Evolutionary conservation across 2,797 vertebrate genomes (phyloP), one percentile per base, ranked within the genome.

Genomic region (Lutjanus campechanus): DNA sequence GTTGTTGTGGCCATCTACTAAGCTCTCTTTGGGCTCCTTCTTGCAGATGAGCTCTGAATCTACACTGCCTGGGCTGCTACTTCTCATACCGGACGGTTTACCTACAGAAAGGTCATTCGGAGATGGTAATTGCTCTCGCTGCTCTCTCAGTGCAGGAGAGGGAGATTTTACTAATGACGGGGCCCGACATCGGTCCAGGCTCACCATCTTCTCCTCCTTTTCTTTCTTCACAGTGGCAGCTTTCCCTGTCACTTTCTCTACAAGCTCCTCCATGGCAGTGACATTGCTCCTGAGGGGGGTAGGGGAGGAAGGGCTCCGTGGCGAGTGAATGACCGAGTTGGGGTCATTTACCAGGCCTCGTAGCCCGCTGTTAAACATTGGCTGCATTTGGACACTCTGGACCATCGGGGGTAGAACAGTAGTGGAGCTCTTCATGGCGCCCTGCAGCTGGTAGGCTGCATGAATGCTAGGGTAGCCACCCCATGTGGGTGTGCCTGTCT

Each of bases 381-480:
- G 97, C 89, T 99, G 98, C 93, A 98, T 96, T 72, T 98, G 98
- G 81, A 98, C 94, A 0, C 97, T 98, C 95, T 99, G 98, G 73
- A 97, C 94, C 0, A 96, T 77, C 0, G 97, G 88, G 58, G 91
- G 91, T 19, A 95, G 84, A 65, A 89, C 15, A 58, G 89, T 83
- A 72, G 95, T 90, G 13, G 96, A 95, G 22, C 95, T 94, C 92
- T 99, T 99, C 80, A 97, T 88, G 4, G 96, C 88, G 69, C 98
- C 97, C 0, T 98, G 98, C 86, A 99, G 96, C 93, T 99, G 98
- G 93, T 99, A 99, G 76, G 98, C 98, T 0, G 98, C 98, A 40
- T 99, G 98, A 86, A 99, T 99, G 93, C 98, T 99, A 58, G 98
- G 97, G 91, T 99, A 99, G 50, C 98, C 98, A 10, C 98, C 98